Evolutionary conservation across 1,140 invertebrate species (phyloP).

Genomic region (Megalonaias nervosa): DNA sequence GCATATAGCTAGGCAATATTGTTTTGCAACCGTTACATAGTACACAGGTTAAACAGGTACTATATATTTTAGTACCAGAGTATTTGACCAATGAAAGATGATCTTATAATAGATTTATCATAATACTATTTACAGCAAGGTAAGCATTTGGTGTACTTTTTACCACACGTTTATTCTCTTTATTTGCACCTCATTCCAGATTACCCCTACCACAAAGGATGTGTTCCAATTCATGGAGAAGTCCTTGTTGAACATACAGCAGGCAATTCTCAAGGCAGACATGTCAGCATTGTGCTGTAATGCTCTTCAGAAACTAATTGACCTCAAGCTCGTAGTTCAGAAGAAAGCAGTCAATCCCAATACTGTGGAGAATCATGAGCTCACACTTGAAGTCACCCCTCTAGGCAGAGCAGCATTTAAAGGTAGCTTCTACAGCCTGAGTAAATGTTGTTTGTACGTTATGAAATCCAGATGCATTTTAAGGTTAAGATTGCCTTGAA

Average conservation of each 20-base stretch:
- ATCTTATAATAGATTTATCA: too few species aligned
- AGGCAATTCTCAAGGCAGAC: constrained; percentile 58
- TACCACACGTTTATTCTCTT: too few species aligned
- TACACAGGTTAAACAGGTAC: too few species aligned
- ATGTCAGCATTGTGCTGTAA: constrained; percentile 75
- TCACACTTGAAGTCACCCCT: constrained; percentile 50
- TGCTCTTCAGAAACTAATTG: constrained; percentile 61
- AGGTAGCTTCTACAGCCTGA: constrained; percentile 73
- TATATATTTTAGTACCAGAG: too few species aligned
- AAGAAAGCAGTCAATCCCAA: constrained; percentile 15
- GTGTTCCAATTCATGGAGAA: constrained; percentile 72
- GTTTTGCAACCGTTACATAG: too few species aligned
- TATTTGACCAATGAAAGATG: too few species aligned
- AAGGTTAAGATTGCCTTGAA: too few species aligned
- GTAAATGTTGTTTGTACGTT: neutral
- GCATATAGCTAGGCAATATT: too few species aligned
- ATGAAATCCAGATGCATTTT: neutral
- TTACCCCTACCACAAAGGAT: constrained; percentile 50
- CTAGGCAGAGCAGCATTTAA: constrained; percentile 88
- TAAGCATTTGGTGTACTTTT: too few species aligned
- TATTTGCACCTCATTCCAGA: constrained; percentile 25
- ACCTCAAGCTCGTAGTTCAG: constrained; percentile 61
- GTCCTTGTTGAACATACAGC: constrained; percentile 79
- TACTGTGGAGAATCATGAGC: constrained; percentile 32
- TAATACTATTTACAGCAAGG: too few species aligned